phyloP scores from a whole-genome alignment of 2,888 invertebrate species.

The Erebia aethiops region DNA sequence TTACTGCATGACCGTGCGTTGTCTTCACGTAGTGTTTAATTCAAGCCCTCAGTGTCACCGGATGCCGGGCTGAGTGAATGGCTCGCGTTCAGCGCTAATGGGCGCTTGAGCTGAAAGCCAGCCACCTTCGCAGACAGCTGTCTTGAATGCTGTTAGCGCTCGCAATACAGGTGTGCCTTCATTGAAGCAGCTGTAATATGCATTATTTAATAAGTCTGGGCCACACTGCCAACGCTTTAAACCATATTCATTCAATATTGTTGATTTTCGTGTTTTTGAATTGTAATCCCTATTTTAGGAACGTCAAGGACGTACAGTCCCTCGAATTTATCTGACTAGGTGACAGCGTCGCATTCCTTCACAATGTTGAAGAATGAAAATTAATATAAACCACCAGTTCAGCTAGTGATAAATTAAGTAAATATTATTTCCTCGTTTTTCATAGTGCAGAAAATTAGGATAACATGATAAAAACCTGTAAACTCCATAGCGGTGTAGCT shows the following conservation, averaged over 20 bases:
- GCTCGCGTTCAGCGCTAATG: conserved; percentile 26
- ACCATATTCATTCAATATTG: no score
- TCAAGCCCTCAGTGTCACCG: not conserved
- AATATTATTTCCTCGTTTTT: not conserved
- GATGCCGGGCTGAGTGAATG: not conserved
- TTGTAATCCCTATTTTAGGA: no score
- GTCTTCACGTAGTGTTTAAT: not conserved
- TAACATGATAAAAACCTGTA: not conserved
- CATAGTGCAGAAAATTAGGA: not conserved
- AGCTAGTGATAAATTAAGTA: not conserved
- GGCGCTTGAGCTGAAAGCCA: conserved; percentile 21
- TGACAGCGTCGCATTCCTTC: no score
- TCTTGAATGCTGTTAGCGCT: conserved; percentile 21
- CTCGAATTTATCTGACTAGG: no score
- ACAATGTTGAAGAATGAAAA: no score
- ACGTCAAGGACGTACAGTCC: no score
- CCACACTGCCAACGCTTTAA: no score
- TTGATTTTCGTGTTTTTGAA: no score
- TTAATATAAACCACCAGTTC: no score
- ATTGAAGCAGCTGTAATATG: not conserved
- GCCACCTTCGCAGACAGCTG: conserved; percentile 9
- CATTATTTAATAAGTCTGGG: not conserved
- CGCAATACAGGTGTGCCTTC: not conserved
- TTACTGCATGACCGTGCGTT: not conserved
- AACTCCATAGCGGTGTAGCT: conserved; percentile 9